Evolutionary conservation across 2,888 invertebrate genomes (phyloP).

Genomic region (Athalia circularis): DNA sequence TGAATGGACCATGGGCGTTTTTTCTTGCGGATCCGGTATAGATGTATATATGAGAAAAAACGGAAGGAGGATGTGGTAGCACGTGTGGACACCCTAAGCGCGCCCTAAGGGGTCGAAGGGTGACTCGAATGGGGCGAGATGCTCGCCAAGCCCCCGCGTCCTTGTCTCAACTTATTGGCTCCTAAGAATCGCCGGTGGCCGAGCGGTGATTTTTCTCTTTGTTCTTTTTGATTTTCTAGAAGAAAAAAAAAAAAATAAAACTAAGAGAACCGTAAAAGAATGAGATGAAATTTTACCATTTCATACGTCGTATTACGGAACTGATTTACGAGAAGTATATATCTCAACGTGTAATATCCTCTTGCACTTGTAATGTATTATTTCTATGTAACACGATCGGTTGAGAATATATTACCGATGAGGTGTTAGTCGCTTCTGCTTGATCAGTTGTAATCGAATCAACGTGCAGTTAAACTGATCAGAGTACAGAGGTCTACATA

Average conservation of each 20-base stretch:
- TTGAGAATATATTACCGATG: constrained; percentile 17
- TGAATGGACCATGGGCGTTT: constrained; percentile 25
- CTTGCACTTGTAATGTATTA: too few species aligned
- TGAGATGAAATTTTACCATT: not conserved
- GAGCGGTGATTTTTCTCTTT: not conserved
- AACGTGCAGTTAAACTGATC: constrained; percentile 17
- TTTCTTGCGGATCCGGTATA: constrained; percentile 5
- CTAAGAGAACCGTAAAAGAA: not conserved
- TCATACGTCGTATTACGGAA: not conserved
- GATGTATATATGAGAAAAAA: not conserved
- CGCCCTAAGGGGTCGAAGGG: constrained; percentile 31
- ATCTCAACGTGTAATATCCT: too few species aligned
- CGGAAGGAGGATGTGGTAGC: constrained; percentile 32
- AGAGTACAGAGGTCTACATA: not conserved
- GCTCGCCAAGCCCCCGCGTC: constrained; percentile 25
- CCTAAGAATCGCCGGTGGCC: constrained; percentile 10
- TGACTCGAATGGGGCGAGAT: constrained; percentile 36
- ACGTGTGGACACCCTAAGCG: constrained; percentile 34
- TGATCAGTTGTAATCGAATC: constrained; percentile 29
- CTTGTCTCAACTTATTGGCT: constrained; percentile 38
- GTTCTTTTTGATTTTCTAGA: not conserved
- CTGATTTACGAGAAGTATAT: too few species aligned
- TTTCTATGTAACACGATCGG: not conserved
- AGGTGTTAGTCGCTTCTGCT: constrained; percentile 14
- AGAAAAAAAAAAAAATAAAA: not conserved